Evolutionary conservation across 2,113 vertebrate genomes (phyloP).

Genomic region (Indicator maculatus): DNA sequence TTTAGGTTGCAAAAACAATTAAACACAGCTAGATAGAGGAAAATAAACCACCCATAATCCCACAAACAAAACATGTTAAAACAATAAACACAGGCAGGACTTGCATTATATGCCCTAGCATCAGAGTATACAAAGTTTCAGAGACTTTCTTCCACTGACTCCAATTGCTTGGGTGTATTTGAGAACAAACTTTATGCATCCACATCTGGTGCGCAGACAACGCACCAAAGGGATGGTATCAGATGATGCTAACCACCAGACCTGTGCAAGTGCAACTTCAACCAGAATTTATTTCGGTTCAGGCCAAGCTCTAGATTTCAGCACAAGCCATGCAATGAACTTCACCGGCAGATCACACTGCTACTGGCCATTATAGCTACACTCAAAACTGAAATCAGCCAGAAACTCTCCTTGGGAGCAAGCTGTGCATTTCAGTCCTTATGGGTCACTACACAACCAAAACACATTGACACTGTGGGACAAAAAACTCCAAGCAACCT

Average conservation of each 20-base stretch:
- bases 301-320: background rate
- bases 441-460: background rate
- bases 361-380: background rate
- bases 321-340: background rate
- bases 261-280: background rate
- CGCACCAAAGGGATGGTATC: background rate
- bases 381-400: background rate
- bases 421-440: background rate
- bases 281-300: background rate
- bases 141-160: background rate
- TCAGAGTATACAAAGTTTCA: background rate
- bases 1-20: background rate
- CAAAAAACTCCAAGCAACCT: background rate
- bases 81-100: background rate
- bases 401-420: fast-evolving
- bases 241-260: background rate
- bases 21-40: background rate
- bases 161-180: background rate
- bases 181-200: background rate
- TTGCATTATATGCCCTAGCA: background rate
- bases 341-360: background rate
- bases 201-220: background rate
- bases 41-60: background rate
- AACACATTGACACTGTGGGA: background rate
- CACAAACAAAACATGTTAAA: background rate